Evolutionary conservation across 2,888 invertebrate genomes (phyloP).

Genomic region (Euphydryas editha): DNA sequence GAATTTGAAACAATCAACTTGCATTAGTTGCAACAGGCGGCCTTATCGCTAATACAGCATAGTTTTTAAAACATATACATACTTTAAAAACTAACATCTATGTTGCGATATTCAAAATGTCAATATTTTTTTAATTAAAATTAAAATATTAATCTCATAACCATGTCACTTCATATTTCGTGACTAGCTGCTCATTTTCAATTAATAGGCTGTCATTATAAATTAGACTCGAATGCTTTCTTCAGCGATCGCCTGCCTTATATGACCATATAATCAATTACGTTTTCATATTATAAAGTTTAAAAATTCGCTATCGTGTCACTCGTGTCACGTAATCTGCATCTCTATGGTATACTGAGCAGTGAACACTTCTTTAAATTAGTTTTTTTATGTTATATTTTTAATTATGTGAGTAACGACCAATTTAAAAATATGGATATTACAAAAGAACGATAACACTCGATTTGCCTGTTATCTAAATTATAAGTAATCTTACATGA

Average conservation of each 20-base stretch:
- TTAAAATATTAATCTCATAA: slow-evolving; percentile 14
- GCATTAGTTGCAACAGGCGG: too few species aligned
- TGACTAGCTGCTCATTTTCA: slow-evolving; percentile 65
- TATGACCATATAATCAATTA: slow-evolving; percentile 61
- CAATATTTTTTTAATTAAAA: not conserved
- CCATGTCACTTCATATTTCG: slow-evolving; percentile 54
- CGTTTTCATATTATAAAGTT: slow-evolving; percentile 57
- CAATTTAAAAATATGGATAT: too few species aligned
- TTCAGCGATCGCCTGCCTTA: slow-evolving; percentile 57
- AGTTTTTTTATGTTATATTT: not conserved
- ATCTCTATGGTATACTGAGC: slow-evolving; percentile 16
- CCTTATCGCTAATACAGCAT: too few species aligned
- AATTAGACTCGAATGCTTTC: slow-evolving; percentile 56
- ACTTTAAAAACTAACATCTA: not conserved
- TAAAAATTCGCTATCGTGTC: slow-evolving; percentile 51
- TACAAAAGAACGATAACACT: too few species aligned
- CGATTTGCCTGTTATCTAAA: too few species aligned
- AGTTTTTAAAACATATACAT: too few species aligned
- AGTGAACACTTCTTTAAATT: not conserved
- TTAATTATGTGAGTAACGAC: too few species aligned
- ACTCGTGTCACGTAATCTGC: slow-evolving; percentile 42
- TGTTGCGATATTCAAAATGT: not conserved
- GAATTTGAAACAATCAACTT: too few species aligned
- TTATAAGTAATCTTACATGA: too few species aligned
- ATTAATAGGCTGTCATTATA: slow-evolving; percentile 70